A percentile compares a stretch with the other conserved stretches of the same genome.
Conservation (phyloP, 2,113 vertebrate genomes). For the Ochotona princeps region DNA sequence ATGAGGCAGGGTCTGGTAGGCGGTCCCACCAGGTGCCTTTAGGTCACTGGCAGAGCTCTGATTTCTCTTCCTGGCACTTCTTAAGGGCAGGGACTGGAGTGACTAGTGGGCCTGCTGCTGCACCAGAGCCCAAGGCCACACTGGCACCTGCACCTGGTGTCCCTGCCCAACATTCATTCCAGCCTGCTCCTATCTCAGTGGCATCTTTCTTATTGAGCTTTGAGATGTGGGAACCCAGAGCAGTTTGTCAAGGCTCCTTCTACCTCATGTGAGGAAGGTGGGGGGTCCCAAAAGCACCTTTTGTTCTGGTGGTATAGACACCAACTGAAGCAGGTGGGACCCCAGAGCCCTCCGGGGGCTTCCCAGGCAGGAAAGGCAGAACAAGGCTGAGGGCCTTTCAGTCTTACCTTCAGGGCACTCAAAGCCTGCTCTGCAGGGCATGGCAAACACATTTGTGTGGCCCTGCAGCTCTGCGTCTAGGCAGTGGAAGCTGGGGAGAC, state of each 20-base stretch:
- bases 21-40: background rate
- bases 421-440: constrained; percentile 90
- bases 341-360: too few relatives aligned
- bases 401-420: constrained; percentile 91
- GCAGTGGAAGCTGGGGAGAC: constrained; percentile 90
- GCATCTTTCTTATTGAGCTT: background rate
- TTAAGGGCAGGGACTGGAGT: background rate
- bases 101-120: background rate
- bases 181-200: background rate
- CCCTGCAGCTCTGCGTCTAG: constrained; percentile 86
- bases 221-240: background rate
- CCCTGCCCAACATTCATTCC: background rate
- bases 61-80: background rate
- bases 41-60: background rate
- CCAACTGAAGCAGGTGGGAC: background rate
- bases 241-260: too few relatives aligned
- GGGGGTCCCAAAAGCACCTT: background rate
- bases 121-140: background rate
- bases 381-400: fast-evolving
- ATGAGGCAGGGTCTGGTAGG: background rate
- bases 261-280: background rate
- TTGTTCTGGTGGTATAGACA: background rate
- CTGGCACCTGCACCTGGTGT: background rate
- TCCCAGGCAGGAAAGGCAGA: background rate
- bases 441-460: constrained; percentile 87